Conservation (phyloP, 2,113 vertebrate species). For the Cygnus atratus region DNA sequence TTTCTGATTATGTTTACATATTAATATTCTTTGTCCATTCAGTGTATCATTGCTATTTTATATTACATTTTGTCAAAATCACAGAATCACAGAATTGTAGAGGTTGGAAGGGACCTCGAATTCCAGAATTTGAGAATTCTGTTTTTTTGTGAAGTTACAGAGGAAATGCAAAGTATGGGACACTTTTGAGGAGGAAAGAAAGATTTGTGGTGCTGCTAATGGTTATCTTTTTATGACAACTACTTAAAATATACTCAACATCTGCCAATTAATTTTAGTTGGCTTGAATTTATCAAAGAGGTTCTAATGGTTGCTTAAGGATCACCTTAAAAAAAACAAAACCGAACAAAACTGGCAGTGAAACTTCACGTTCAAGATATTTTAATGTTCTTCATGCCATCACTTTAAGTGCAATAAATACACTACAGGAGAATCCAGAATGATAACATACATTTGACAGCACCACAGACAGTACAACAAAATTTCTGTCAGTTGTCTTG, state of each 20-base stretch:
- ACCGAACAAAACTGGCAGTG: neutral
- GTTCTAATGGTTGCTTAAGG: neutral
- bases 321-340: neutral
- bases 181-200: neutral
- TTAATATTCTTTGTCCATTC: neutral
- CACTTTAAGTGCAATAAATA: neutral
- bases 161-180: neutral
- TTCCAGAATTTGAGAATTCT: too few relatives aligned
- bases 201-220: neutral
- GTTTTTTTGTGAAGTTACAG: neutral
- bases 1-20: neutral
- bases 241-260: neutral
- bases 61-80: neutral
- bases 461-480: neutral
- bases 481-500: neutral
- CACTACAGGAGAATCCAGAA: neutral
- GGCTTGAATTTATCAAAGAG: neutral
- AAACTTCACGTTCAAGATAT: neutral
- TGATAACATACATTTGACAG: neutral
- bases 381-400: neutral
- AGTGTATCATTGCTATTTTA: neutral
- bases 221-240: neutral
- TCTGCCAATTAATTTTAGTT: neutral
- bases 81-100: too few relatives aligned
- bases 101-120: too few relatives aligned